phyloP scores from a whole-genome alignment of 2,113 vertebrate genomes.

The Calidris pygmaea region DNA sequence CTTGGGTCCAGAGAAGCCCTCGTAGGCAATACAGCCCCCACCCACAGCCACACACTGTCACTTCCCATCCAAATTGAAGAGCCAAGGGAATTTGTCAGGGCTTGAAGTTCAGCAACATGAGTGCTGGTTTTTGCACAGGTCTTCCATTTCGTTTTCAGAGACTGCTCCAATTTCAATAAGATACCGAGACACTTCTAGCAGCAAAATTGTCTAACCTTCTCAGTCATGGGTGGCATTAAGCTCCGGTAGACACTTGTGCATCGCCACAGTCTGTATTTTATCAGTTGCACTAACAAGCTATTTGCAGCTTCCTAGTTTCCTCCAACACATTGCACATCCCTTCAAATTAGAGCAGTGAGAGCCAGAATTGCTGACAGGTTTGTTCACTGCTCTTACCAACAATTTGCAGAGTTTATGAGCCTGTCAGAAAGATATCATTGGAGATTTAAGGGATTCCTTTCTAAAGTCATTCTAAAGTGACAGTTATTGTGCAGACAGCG shows the following conservation, averaged over 20 bases:
- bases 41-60: neutral
- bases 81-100: neutral
- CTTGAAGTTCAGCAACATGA: accelerated
- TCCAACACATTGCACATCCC: neutral
- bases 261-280: neutral
- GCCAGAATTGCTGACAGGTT: constrained; percentile 35
- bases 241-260: neutral
- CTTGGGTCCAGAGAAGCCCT: neutral
- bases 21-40: accelerated
- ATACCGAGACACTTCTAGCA: neutral
- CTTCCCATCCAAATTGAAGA: neutral
- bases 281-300: neutral
- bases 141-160: neutral
- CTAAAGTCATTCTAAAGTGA: constrained; percentile 36
- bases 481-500: neutral
- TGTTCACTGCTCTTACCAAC: neutral
- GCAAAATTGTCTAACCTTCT: neutral
- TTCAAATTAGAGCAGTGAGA: neutral
- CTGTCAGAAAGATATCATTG: constrained; percentile 30
- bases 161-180: neutral
- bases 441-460: constrained; percentile 48
- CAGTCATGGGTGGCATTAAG: neutral
- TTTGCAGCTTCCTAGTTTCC: neutral
- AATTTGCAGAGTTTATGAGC: constrained; percentile 30
- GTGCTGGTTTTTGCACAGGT: neutral